Evolutionary conservation across 2,888 invertebrate genomes (phyloP).

Genomic region (Lepidocyrtoides sp.): DNA sequence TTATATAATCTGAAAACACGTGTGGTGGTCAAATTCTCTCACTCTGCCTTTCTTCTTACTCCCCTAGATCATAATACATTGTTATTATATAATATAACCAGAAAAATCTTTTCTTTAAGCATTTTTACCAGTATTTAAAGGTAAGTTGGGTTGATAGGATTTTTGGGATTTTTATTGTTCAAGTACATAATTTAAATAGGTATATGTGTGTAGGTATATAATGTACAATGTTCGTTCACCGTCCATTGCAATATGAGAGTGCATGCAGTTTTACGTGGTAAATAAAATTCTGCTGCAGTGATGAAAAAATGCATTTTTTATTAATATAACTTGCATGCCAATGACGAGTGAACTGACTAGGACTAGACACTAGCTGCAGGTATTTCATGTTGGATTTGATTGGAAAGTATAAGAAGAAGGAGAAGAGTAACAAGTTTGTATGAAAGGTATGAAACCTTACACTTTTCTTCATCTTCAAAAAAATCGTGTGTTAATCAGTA

Average conservation of each 20-base stretch:
- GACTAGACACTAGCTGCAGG: too few species aligned
- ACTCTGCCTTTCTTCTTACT: not conserved
- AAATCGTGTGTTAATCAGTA: not conserved
- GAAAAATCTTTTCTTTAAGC: not conserved
- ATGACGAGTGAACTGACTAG: not conserved
- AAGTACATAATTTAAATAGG: not conserved
- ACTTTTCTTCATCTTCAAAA: not conserved
- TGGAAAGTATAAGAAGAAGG: not conserved
- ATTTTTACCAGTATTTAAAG: not conserved
- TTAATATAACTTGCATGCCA: not conserved
- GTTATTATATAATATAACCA: not conserved
- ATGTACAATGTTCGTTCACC: not conserved
- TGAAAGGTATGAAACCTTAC: conserved; percentile 53
- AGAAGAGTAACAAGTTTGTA: not conserved
- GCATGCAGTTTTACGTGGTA: not conserved
- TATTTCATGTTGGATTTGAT: not conserved
- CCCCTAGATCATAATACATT: not conserved
- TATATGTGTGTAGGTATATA: not conserved
- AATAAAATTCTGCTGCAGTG: too few species aligned
- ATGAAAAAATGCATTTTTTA: conserved; percentile 35
- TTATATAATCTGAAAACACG: conserved; percentile 21
- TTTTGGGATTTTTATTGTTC: not conserved
- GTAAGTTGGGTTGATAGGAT: too few species aligned
- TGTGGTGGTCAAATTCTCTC: conserved; percentile 11
- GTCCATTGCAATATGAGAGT: not conserved